Percentiles rank a stretch among this genome's conserved stretches.
Evolutionary conservation across 2,888 invertebrate genomes (phyloP).

Genomic region (Ypsolopha scabrella): DNA sequence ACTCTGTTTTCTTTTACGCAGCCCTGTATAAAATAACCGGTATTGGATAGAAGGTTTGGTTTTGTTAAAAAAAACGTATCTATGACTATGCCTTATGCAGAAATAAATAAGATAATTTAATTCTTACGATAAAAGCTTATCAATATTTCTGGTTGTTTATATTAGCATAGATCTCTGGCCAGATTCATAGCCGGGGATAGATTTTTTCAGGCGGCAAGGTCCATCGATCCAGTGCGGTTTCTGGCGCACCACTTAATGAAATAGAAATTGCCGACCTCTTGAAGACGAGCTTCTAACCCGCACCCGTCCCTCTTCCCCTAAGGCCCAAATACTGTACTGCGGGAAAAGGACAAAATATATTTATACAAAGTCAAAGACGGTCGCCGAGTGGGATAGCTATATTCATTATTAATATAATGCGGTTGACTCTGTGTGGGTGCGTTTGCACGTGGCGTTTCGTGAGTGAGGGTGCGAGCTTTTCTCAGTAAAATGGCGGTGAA

Average conservation of each 20-base stretch:
- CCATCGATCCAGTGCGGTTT: slow-evolving; percentile 62
- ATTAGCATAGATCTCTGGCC: neutral
- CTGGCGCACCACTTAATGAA: slow-evolving; percentile 64
- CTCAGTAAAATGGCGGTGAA: slow-evolving; percentile 42
- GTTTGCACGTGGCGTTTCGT: slow-evolving; percentile 34
- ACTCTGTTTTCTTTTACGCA: too few species aligned
- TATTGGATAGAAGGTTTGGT: too few species aligned
- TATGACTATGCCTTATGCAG: too few species aligned
- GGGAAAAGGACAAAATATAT: slow-evolving; percentile 62
- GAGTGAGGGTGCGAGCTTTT: slow-evolving; percentile 52
- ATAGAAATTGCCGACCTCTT: slow-evolving; percentile 67
- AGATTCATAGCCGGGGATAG: neutral
- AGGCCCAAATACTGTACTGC: slow-evolving; percentile 38
- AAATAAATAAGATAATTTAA: neutral
- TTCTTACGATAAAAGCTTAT: too few species aligned
- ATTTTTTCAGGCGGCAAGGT: slow-evolving; percentile 43
- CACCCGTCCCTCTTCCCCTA: slow-evolving; percentile 52
- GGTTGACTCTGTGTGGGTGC: slow-evolving; percentile 62
- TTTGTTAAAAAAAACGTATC: too few species aligned
- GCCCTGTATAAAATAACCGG: too few species aligned
- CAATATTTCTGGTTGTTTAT: neutral
- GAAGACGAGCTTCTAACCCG: slow-evolving; percentile 63
- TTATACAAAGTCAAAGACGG: slow-evolving; percentile 70
- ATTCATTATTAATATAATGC: slow-evolving; percentile 71
- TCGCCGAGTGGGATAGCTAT: slow-evolving; percentile 66